phyloP scores from a whole-genome alignment of 2,113 vertebrate species.

The Chrysemys picta region DNA sequence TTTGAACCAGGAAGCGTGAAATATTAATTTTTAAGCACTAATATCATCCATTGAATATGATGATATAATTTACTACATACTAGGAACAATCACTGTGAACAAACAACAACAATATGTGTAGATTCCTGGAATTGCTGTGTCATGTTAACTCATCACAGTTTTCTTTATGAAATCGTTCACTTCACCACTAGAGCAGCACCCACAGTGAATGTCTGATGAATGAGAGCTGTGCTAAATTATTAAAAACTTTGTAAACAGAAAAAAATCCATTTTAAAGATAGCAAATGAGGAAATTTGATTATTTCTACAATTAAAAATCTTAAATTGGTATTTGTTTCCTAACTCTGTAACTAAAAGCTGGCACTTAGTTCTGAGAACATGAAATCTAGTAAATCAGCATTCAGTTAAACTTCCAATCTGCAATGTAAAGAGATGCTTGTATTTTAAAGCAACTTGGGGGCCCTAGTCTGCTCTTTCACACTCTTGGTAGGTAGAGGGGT shows the following conservation, averaged over 20 bases:
- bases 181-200: not conserved
- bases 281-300: not conserved
- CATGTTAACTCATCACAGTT: not conserved
- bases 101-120: not conserved
- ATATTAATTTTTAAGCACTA: not conserved
- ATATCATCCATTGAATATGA: not conserved
- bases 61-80: not conserved
- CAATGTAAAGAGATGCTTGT: not conserved
- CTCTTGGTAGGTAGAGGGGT: not conserved
- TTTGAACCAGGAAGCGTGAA: conserved; percentile 17
- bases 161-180: not conserved
- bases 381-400: not conserved
- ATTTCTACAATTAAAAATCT: too few species aligned
- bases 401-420: not conserved
- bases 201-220: not conserved
- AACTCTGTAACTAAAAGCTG: not conserved
- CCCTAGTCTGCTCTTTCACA: not conserved
- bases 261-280: not conserved
- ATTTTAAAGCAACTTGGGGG: too few species aligned
- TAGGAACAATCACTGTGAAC: not conserved
- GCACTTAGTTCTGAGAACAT: not conserved
- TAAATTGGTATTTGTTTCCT: not conserved
- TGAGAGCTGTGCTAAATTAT: not conserved
- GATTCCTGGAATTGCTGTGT: not conserved
- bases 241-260: not conserved